These are phyloP conservation scores for Gerris buenoi DNA, from an alignment of 1,140 invertebrate genomes.

Conservation along the genomic window DNA sequence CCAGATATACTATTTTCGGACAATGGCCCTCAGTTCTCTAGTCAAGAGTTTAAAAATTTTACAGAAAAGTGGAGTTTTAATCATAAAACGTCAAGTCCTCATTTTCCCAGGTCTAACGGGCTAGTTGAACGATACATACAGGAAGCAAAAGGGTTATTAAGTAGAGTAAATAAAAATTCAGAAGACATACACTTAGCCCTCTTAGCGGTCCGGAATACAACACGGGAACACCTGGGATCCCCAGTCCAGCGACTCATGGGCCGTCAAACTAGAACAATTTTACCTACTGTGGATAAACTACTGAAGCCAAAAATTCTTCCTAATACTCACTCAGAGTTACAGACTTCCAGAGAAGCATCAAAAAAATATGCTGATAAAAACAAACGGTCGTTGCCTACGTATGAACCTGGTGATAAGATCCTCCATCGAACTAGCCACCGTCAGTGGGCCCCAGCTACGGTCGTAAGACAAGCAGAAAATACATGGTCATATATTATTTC, in stretches of 20 bases:
- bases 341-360: neutral
- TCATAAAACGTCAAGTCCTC: constrained; percentile 4
- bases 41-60: constrained; percentile 4
- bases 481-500: neutral
- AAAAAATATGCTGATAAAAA: neutral
- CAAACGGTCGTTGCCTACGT: neutral
- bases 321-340: neutral
- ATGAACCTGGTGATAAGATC: neutral
- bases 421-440: neutral
- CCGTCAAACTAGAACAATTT: constrained; percentile 1
- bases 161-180: neutral
- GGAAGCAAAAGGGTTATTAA: constrained; percentile 11
- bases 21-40: constrained; percentile 5
- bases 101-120: constrained; percentile 13
- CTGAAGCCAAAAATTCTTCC: constrained; percentile 1
- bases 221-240: constrained; percentile 7
- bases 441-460: neutral
- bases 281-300: neutral
- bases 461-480: neutral
- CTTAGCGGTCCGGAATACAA: neutral
- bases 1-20: constrained; percentile 7
- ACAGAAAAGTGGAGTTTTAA: constrained; percentile 3
- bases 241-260: constrained; percentile 6
- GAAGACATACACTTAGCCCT: constrained; percentile 6
- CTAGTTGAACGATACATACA: constrained; percentile 14